Conservation (phyloP, 2,888 invertebrate genomes). For the Hedya salicella region DNA sequence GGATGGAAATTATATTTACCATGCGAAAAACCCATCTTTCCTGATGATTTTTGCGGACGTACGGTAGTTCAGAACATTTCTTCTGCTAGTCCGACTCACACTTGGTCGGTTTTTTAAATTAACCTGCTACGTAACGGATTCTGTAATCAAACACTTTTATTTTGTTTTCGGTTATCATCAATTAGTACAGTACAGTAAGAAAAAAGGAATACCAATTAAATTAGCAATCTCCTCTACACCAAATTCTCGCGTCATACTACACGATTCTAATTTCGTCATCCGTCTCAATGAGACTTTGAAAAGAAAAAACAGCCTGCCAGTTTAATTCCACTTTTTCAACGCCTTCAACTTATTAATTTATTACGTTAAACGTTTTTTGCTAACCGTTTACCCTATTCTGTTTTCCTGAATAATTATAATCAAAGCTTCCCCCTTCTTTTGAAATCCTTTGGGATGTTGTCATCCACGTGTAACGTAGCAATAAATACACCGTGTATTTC, state of each 20-base stretch:
- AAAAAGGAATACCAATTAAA: slow-evolving; percentile 1
- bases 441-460: slow-evolving; percentile 15
- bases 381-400: slow-evolving; percentile 14
- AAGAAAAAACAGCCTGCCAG: neutral
- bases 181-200: too few relatives aligned
- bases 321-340: slow-evolving; percentile 17
- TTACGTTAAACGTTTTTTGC: slow-evolving; percentile 24
- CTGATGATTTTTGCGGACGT: too few relatives aligned
- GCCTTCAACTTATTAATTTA: slow-evolving; percentile 27
- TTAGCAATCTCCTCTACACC: too few relatives aligned
- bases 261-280: neutral
- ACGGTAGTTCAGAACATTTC: too few relatives aligned
- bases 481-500: slow-evolving; percentile 21
- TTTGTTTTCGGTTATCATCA: too few relatives aligned
- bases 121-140: slow-evolving; percentile 7
- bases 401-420: slow-evolving; percentile 29
- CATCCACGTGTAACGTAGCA: slow-evolving; percentile 21
- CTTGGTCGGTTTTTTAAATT: slow-evolving; percentile 7
- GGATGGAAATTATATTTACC: too few relatives aligned
- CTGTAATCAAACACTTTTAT: neutral
- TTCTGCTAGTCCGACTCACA: too few relatives aligned
- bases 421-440: slow-evolving; percentile 6
- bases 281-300: neutral
- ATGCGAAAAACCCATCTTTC: too few relatives aligned
- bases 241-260: too few relatives aligned